Conservation (phyloP, 1,140 invertebrate species). For the Musca vetustissima region DNA sequence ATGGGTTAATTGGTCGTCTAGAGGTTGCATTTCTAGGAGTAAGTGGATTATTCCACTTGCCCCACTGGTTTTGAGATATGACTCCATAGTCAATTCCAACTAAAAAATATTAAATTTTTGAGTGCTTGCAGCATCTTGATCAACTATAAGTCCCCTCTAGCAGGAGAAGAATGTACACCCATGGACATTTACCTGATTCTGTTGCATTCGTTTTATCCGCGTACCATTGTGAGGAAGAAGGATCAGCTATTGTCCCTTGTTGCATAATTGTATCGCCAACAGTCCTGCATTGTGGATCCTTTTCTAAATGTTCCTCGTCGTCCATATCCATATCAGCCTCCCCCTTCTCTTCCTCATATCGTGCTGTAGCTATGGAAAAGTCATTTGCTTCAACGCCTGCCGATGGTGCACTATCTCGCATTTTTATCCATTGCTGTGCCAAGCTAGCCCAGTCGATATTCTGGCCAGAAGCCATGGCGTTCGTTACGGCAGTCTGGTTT, state of each 20-base stretch:
- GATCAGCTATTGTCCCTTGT: too few relatives aligned
- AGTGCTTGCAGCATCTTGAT: neutral
- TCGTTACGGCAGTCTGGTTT: slow-evolving; percentile 58
- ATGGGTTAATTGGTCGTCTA: slow-evolving; percentile 32
- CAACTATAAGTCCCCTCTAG: too few relatives aligned
- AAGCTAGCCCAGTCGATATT: slow-evolving; percentile 90
- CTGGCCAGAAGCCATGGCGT: slow-evolving; percentile 57
- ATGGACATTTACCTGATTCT: too few relatives aligned
- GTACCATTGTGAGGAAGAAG: too few relatives aligned
- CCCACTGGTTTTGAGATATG: slow-evolving; percentile 32
- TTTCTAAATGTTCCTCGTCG: slow-evolving; percentile 53
- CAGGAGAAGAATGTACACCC: too few relatives aligned
- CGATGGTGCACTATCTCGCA: slow-evolving; percentile 74
- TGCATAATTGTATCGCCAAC: too few relatives aligned
- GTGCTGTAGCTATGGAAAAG: neutral
- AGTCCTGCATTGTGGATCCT: neutral
- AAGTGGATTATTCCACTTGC: slow-evolving; percentile 24
- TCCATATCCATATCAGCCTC: slow-evolving; percentile 85
- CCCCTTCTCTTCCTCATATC: slow-evolving; percentile 63
- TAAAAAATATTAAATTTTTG: too few relatives aligned
- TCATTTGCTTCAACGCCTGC: neutral
- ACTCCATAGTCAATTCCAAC: too few relatives aligned
- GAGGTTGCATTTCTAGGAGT: slow-evolving; percentile 30
- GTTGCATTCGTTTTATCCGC: too few relatives aligned
- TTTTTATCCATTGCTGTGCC: slow-evolving; percentile 96